phyloP scores from a whole-genome alignment of 2,797 vertebrate genomes.

The Chiropotes sagulatus region DNA sequence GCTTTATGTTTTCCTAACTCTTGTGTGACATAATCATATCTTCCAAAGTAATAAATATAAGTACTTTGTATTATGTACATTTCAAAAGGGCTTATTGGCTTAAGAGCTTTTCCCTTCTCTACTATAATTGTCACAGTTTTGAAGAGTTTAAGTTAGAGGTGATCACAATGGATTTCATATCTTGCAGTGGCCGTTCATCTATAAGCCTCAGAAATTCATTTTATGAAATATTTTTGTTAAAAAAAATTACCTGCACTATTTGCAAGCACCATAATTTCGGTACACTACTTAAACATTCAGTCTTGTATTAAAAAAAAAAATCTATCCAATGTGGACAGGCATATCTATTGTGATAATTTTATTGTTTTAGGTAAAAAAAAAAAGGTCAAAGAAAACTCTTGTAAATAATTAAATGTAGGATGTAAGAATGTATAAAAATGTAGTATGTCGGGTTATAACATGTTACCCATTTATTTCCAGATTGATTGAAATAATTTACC shows the following conservation, averaged over 20 bases:
- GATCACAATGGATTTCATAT: not conserved
- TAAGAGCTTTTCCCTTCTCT: not conserved
- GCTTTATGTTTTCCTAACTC: not conserved
- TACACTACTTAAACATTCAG: not conserved
- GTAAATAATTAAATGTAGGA: not conserved
- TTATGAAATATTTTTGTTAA: not conserved
- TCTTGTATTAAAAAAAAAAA: not conserved
- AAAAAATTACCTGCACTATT: not conserved
- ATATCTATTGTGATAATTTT: not conserved
- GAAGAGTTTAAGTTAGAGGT: conserved; percentile 10
- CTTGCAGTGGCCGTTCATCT: not conserved
- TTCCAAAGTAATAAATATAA: conserved; percentile 18
- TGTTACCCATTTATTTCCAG: not conserved
- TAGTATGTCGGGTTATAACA: not conserved
- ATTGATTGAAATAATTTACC: not conserved
- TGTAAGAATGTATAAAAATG: not conserved
- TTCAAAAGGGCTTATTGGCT: conserved; percentile 1
- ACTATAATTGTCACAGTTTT: not conserved
- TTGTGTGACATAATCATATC: not conserved
- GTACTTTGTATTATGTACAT: not conserved
- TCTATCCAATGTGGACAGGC: not conserved
- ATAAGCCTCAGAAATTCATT: not conserved
- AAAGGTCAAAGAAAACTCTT: not conserved
- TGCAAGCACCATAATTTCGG: not conserved
- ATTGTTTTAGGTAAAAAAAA: not conserved